A percentile compares a stretch with the other conserved stretches of the same genome.
Evolutionary conservation across 2,113 vertebrate species (phyloP).

Genomic region (Triplophysa tibetana): DNA sequence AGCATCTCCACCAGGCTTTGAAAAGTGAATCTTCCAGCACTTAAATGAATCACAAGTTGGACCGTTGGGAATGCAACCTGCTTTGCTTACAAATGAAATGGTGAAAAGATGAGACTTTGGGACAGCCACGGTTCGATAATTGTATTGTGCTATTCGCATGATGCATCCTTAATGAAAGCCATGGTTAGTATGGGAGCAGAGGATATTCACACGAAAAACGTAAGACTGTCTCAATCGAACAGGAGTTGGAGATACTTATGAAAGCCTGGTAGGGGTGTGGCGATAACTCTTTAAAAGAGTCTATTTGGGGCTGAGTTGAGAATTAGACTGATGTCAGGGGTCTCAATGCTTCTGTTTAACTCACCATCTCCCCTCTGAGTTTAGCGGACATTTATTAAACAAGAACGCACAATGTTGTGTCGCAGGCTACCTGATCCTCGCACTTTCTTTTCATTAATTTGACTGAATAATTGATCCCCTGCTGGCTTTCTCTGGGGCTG

Average conservation of each 20-base stretch:
- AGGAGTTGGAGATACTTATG: conserved; percentile 66
- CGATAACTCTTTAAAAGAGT: conserved; percentile 52
- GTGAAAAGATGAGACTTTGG: conserved; percentile 44
- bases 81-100: conserved; percentile 50
- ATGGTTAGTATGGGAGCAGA: conserved; percentile 9
- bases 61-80: conserved; percentile 34
- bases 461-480: conserved; percentile 57
- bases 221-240: conserved; percentile 59
- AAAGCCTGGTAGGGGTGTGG: conserved; percentile 64
- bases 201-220: conserved; percentile 54
- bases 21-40: conserved; percentile 56
- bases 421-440: conserved; percentile 50
- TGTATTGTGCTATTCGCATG: conserved; percentile 57
- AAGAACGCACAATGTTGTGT: conserved; percentile 16
- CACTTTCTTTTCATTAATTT: conserved; percentile 56
- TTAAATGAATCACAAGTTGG: conserved; percentile 62
- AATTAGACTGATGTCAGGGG: neutral
- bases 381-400: conserved; percentile 47
- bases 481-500: conserved; percentile 43
- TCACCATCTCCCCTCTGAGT: conserved; percentile 6
- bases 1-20: conserved; percentile 48
- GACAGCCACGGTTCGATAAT: conserved; percentile 43
- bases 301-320: conserved; percentile 21
- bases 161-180: conserved; percentile 63
- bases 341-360: neutral